These are phyloP conservation scores for Hyles lineata DNA, from an alignment of 2,888 invertebrate species.

Conservation along the genomic window DNA sequence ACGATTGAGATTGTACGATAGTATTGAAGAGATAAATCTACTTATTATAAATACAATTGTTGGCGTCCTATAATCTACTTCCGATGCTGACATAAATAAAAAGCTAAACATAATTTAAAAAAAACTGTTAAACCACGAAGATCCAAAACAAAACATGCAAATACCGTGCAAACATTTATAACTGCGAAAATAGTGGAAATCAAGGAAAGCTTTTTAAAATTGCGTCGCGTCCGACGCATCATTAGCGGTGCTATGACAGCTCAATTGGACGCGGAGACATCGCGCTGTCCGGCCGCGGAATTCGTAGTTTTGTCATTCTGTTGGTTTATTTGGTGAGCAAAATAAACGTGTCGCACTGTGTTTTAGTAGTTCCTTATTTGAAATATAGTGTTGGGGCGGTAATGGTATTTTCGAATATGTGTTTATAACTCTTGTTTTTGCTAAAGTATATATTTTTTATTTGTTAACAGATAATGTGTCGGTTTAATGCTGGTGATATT, in stretches of 20 bases:
- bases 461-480: too few species aligned
- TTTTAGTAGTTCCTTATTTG: not conserved
- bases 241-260: constrained; percentile 50
- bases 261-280: constrained; percentile 43
- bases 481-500: too few species aligned
- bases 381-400: not conserved
- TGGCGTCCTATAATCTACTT: too few species aligned
- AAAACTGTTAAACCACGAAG: not conserved
- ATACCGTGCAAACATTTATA: not conserved
- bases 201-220: not conserved
- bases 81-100: too few species aligned
- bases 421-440: too few species aligned
- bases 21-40: too few species aligned
- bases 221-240: constrained; percentile 48
- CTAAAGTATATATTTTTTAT: too few species aligned
- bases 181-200: not conserved
- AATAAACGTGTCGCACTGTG: not conserved
- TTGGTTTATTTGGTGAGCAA: not conserved
- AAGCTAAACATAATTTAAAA: too few species aligned
- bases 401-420: too few species aligned
- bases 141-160: not conserved
- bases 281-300: constrained; percentile 4
- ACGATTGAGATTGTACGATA: too few species aligned
- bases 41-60: too few species aligned
- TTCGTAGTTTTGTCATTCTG: not conserved